These are phyloP conservation scores for Drosophila sproati DNA, from an alignment of 1,140 invertebrate species.

Conservation along the genomic window DNA sequence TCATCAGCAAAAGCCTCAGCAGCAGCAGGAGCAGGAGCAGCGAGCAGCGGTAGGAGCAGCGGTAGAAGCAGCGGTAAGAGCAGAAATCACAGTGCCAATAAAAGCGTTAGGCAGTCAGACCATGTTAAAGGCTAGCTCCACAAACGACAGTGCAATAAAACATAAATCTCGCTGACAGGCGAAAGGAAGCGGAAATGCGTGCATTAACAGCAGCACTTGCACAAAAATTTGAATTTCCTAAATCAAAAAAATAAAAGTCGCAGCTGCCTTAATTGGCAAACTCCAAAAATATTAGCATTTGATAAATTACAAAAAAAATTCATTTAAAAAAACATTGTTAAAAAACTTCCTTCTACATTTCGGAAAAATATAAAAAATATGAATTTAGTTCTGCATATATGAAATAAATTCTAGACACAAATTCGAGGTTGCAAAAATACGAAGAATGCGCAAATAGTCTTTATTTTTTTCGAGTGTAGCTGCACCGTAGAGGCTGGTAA, in stretches of 20 bases:
- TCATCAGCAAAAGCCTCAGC: neutral
- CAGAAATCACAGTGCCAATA: constrained; percentile 61
- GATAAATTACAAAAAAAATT: no score
- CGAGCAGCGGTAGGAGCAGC: neutral
- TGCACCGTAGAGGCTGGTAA: neutral
- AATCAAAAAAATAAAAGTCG: no score
- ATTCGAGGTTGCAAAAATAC: no score
- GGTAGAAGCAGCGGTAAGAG: neutral
- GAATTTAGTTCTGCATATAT: no score
- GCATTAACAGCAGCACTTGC: constrained; percentile 37
- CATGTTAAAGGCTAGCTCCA: neutral
- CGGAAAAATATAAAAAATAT: no score
- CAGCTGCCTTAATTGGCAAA: no score
- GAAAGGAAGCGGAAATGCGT: constrained; percentile 56
- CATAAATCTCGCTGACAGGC: constrained; percentile 46
- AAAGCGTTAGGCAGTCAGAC: constrained; percentile 29
- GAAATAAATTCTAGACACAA: no score
- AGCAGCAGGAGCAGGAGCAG: neutral
- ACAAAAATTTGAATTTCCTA: no score
- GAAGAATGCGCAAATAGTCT: no score
- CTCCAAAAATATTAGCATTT: no score
- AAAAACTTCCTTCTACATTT: no score
- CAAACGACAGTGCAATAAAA: constrained; percentile 54
- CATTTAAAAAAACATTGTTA: no score
- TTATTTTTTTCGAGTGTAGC: neutral